Percentiles rank a stretch among this genome's conserved stretches.
phyloP scores from a whole-genome alignment of 2,113 vertebrate genomes.

The Sapayoa aenigma region DNA sequence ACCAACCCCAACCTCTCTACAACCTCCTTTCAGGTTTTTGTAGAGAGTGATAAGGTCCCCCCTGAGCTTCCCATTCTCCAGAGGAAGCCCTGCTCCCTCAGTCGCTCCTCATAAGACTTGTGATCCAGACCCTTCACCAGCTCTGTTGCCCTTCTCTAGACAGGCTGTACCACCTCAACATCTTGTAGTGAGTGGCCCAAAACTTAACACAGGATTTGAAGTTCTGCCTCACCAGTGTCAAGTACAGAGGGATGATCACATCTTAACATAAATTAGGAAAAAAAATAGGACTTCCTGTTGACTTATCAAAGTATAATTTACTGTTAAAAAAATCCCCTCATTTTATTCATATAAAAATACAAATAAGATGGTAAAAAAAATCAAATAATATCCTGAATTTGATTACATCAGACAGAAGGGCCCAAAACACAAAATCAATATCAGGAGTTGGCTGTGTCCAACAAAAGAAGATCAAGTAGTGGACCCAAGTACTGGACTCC shows the following conservation, averaged over 20 bases:
- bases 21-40: neutral
- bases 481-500: neutral
- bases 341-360: neutral
- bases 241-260: neutral
- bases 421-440: neutral
- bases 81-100: neutral
- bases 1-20: accelerated
- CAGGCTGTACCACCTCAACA: accelerated
- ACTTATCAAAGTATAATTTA: neutral
- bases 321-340: accelerated
- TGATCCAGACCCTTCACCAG: neutral
- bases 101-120: neutral
- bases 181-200: neutral
- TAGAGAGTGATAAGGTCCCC: accelerated
- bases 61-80: neutral
- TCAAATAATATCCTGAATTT: neutral
- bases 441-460: neutral
- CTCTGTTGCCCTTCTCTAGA: neutral
- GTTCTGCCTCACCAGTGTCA: neutral
- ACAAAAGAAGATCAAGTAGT: neutral
- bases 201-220: neutral
- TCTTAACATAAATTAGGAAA: neutral
- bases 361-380: neutral
- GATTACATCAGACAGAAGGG: neutral
- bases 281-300: neutral